Evolutionary conservation across 2,113 vertebrate species (phyloP).

Genomic region (Periophthalmus modestus): DNA sequence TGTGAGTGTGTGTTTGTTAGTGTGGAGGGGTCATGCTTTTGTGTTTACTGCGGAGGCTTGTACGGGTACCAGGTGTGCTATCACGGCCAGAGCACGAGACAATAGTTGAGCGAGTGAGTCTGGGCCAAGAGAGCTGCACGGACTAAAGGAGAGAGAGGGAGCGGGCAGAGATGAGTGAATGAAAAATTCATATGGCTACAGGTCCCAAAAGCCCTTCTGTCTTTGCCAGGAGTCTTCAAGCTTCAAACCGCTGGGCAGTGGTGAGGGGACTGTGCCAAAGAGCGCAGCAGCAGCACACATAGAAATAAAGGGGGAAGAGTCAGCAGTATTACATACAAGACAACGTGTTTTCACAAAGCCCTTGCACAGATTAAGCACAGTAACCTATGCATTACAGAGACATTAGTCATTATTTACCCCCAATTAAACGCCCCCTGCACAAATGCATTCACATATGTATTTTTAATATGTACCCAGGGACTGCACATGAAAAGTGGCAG

Average conservation of each 20-base stretch:
- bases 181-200: conserved; percentile 73
- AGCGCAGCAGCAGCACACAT: conserved; percentile 24
- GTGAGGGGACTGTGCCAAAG: conserved; percentile 50
- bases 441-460: neutral
- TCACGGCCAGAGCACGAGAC: conserved; percentile 50
- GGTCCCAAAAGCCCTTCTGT: conserved; percentile 72
- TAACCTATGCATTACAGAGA: neutral
- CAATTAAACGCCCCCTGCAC: neutral
- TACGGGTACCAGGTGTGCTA: conserved; percentile 57
- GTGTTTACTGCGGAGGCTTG: conserved; percentile 43
- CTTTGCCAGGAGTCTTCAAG: conserved; percentile 67
- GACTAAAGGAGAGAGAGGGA: conserved; percentile 34
- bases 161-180: conserved; percentile 61
- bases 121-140: conserved; percentile 29
- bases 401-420: neutral
- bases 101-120: conserved; percentile 44
- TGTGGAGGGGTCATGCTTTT: conserved; percentile 20
- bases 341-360: conserved; percentile 20
- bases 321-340: conserved; percentile 31
- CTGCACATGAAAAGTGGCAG: too few relatives aligned
- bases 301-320: conserved; percentile 11
- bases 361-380: neutral
- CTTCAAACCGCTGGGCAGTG: conserved; percentile 66
- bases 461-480: too few relatives aligned
- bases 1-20: conserved; percentile 19